These are phyloP conservation scores for Nephrotoma flavescens DNA, from an alignment of 2,888 invertebrate genomes.

Conservation along the genomic window DNA sequence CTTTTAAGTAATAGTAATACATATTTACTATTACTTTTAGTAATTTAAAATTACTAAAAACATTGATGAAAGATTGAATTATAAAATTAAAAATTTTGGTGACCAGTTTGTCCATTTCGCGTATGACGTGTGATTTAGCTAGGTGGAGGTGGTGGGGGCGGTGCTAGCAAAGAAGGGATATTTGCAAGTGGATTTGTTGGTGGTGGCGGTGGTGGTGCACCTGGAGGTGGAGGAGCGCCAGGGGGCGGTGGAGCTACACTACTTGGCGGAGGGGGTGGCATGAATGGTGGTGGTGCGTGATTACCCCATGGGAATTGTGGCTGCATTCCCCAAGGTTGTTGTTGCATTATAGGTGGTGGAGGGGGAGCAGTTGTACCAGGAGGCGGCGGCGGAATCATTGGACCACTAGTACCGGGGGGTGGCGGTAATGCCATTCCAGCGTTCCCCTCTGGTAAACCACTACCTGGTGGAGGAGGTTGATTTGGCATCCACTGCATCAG, in stretches of 20 bases:
- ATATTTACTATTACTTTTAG: too few species aligned
- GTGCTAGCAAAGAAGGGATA: constrained; percentile 39
- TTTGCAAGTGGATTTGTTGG: constrained; percentile 37
- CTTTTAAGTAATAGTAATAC: too few species aligned
- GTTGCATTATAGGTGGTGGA: constrained; percentile 21
- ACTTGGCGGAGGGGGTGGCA: constrained; percentile 22
- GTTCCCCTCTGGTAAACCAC: constrained; percentile 5
- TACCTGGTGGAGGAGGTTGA: constrained; percentile 36
- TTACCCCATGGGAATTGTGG: background rate
- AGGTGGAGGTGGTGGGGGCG: constrained; percentile 56
- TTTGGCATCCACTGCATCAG: constrained; percentile 42
- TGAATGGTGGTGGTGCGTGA: constrained; percentile 7
- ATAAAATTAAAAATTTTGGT: background rate
- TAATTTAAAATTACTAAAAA: background rate
- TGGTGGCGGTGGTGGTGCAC: constrained; percentile 40
- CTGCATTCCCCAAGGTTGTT: background rate
- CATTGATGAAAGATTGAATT: background rate
- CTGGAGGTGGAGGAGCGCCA: constrained; percentile 23
- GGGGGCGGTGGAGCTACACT: constrained; percentile 16
- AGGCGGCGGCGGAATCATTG: constrained; percentile 34
- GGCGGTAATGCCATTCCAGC: constrained; percentile 21
- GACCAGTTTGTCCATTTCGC: background rate
- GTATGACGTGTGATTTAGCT: constrained; percentile 9
- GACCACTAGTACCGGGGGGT: constrained; percentile 29
- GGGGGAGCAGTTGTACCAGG: constrained; percentile 29